These are phyloP conservation scores for Drosophila sordidula DNA, from an alignment of 2,888 invertebrate genomes.

Conservation along the genomic window DNA sequence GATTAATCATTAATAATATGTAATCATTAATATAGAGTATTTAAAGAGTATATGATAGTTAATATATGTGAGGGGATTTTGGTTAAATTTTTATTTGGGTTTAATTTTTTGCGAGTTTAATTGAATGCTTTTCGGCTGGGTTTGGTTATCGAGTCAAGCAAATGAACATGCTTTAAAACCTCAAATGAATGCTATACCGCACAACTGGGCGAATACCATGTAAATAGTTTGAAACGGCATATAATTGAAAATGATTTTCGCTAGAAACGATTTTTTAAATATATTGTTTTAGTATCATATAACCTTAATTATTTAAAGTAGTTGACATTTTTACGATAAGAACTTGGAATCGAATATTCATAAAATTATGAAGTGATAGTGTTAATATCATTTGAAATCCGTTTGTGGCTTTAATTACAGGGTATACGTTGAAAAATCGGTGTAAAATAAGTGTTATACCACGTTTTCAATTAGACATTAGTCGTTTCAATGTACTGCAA, in stretches of 20 bases:
- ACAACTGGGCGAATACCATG: conserved; percentile 32
- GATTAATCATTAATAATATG: conserved; percentile 73
- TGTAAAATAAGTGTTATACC: too few relatives aligned
- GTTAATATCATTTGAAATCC: too few relatives aligned
- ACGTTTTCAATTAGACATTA: too few relatives aligned
- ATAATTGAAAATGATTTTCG: neutral
- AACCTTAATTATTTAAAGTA: too few relatives aligned
- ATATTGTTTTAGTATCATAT: neutral
- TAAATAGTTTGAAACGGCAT: conserved; percentile 1
- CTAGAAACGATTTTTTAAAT: too few relatives aligned
- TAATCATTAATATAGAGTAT: conserved; percentile 63
- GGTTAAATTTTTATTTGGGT: neutral
- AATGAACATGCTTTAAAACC: conserved; percentile 1
- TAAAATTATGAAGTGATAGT: too few relatives aligned
- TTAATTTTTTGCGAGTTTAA: too few relatives aligned
- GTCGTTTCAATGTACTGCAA: too few relatives aligned
- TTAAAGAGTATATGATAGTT: conserved; percentile 32
- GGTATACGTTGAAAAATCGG: too few relatives aligned
- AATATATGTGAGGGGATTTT: conserved; percentile 12
- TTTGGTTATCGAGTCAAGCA: conserved; percentile 2
- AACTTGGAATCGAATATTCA: neutral
- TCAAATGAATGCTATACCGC: neutral
- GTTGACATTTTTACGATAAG: too few relatives aligned
- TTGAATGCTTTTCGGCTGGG: too few relatives aligned
- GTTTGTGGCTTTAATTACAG: too few relatives aligned